Percentiles rank a stretch among this genome's conserved stretches.
phyloP scores from a whole-genome alignment of 2,113 vertebrate genomes.

The Oceanodroma tethys region DNA sequence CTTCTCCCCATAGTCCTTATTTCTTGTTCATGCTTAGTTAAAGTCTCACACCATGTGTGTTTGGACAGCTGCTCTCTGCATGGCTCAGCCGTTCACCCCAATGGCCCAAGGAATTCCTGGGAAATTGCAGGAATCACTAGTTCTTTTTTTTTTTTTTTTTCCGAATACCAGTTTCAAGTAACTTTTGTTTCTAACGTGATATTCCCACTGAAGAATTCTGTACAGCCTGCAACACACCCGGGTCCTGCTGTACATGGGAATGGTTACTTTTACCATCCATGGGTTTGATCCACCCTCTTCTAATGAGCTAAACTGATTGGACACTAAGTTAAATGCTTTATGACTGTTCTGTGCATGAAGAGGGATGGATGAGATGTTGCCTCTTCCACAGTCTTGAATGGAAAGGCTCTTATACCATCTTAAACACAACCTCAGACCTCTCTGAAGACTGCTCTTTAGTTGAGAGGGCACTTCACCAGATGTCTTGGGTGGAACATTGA shows the following conservation, averaged over 20 bases:
- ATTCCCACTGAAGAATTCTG: background rate
- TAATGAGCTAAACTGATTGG: background rate
- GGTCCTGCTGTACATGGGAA: background rate
- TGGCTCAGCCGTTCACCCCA: background rate
- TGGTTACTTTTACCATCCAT: background rate
- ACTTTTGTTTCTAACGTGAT: background rate
- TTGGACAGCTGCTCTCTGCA: conserved; percentile 46
- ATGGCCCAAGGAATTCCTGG: conserved; percentile 12
- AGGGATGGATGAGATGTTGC: background rate
- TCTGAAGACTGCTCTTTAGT: background rate
- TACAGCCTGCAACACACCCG: background rate
- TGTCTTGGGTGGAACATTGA: background rate
- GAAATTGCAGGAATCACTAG: conserved; percentile 1
- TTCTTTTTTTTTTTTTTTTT: background rate
- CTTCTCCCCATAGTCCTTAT: background rate
- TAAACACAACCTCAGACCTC: background rate
- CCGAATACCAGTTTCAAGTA: background rate
- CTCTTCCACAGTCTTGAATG: background rate
- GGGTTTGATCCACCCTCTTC: background rate
- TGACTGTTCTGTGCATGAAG: background rate
- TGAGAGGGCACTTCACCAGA: background rate
- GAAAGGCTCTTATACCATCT: background rate
- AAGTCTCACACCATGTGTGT: background rate
- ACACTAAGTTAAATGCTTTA: background rate
- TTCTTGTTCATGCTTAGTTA: conserved; percentile 39